Conservation (phyloP, 2,797 vertebrate genomes). For the Falco concolor region DNA sequence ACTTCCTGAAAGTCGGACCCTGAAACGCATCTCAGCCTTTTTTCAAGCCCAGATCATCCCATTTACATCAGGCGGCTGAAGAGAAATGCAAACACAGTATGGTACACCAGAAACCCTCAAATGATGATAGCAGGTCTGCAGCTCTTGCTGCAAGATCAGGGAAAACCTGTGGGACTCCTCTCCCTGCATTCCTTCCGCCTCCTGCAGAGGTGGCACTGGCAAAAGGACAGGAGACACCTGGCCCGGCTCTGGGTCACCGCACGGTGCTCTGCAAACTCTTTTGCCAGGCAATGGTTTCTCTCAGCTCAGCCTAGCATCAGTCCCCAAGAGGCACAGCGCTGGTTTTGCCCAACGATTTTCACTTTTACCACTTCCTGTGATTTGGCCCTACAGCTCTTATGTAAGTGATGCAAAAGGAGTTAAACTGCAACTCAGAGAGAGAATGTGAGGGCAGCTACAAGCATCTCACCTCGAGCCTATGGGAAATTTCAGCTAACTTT, state of each 20-base stretch:
- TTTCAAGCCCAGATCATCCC: not conserved
- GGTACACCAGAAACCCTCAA: not conserved
- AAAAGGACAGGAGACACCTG: not conserved
- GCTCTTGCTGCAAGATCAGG: not conserved
- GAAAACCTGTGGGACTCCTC: not conserved
- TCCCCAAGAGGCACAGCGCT: not conserved
- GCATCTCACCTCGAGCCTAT: constrained; percentile 88
- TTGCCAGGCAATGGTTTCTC: not conserved
- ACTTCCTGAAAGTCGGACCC: not conserved
- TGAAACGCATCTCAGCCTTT: not conserved
- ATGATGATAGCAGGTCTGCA: not conserved
- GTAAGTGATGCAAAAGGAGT: not conserved
- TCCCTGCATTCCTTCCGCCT: not conserved
- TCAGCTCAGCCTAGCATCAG: not conserved
- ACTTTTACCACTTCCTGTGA: not conserved
- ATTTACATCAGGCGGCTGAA: not conserved
- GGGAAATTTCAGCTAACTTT: constrained; percentile 96
- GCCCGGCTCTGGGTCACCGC: not conserved
- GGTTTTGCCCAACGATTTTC: not conserved
- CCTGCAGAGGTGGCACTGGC: not conserved
- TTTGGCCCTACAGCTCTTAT: not conserved
- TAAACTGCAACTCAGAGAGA: not conserved
- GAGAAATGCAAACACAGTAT: not conserved
- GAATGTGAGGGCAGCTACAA: not conserved
- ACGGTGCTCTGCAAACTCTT: not conserved